phyloP scores from a whole-genome alignment of 2,888 invertebrate species.

The Brachypalpus laphriformis region DNA sequence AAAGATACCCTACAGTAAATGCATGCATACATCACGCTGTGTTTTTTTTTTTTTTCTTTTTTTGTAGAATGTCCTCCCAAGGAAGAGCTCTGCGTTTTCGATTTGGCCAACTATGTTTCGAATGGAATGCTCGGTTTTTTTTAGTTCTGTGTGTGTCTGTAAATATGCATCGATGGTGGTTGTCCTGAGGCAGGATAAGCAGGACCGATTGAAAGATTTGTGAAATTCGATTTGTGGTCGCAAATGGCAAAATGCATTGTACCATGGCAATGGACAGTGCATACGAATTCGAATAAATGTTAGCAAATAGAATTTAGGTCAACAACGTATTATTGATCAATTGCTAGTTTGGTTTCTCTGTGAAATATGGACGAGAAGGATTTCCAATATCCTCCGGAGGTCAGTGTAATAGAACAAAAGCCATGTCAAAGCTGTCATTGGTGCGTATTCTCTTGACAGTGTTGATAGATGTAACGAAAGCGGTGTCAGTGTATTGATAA shows the following conservation, averaged over 20 bases:
- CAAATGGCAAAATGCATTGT: slow-evolving; percentile 52
- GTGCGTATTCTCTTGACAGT: slow-evolving; percentile 2
- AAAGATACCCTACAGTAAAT: slow-evolving; percentile 32
- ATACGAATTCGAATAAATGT: slow-evolving; percentile 26
- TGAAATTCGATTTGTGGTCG: slow-evolving; percentile 66
- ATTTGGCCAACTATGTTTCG: slow-evolving; percentile 14
- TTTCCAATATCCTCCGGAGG: not conserved
- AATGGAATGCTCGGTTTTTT: no score
- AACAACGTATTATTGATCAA: slow-evolving; percentile 60
- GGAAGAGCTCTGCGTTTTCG: slow-evolving; percentile 13
- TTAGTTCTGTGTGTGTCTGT: not conserved
- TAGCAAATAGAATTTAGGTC: slow-evolving; percentile 45
- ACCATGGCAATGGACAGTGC: slow-evolving; percentile 36
- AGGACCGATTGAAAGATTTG: slow-evolving; percentile 64
- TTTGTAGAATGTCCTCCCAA: not conserved
- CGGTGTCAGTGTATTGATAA: slow-evolving; percentile 5
- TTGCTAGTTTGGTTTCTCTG: slow-evolving; percentile 27
- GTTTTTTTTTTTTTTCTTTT: not conserved
- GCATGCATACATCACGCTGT: slow-evolving; percentile 45
- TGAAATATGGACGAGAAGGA: not conserved
- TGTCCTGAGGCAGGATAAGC: slow-evolving; percentile 41
- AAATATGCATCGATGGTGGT: slow-evolving; percentile 1
- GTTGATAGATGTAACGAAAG: slow-evolving; percentile 52
- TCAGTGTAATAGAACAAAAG: slow-evolving; percentile 31
- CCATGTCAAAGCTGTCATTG: slow-evolving; percentile 48